Conservation (phyloP, 1,140 invertebrate species). For the Odontomachus brunneus region DNA sequence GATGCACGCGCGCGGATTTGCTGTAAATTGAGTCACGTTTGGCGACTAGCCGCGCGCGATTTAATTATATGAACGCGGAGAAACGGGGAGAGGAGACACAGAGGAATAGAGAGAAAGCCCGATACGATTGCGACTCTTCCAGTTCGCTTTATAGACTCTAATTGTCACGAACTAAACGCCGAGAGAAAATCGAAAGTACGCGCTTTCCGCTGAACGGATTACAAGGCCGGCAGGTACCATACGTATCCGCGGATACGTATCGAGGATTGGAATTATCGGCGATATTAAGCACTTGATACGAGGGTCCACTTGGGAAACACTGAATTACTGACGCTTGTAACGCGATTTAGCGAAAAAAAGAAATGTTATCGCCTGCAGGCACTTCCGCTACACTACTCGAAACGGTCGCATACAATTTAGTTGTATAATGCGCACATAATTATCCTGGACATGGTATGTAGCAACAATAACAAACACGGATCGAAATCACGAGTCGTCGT, state of each 20-base stretch:
- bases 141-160: neutral
- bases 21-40: conserved; percentile 65
- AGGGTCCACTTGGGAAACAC: conserved; percentile 2
- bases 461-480: neutral
- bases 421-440: neutral
- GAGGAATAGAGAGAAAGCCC: neutral
- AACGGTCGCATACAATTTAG: conserved; percentile 23
- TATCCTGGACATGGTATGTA: neutral
- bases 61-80: conserved; percentile 58
- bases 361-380: conserved; percentile 2
- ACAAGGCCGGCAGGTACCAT: neutral
- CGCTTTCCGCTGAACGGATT: conserved; percentile 17
- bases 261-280: conserved; percentile 13
- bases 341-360: neutral
- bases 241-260: neutral
- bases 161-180: neutral
- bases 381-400: neutral
- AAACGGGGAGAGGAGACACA: neutral
- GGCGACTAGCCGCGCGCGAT: conserved; percentile 50
- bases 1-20: conserved; percentile 44
- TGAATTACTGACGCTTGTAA: conserved; percentile 18
- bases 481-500: neutral
- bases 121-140: conserved; percentile 4
- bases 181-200: conserved; percentile 12
- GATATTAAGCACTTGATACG: conserved; percentile 11